Evolutionary conservation across 2,888 invertebrate genomes (phyloP), one percentile per base, ranked within the genome.

Genomic region (Callyntrura guangdongensis): DNA sequence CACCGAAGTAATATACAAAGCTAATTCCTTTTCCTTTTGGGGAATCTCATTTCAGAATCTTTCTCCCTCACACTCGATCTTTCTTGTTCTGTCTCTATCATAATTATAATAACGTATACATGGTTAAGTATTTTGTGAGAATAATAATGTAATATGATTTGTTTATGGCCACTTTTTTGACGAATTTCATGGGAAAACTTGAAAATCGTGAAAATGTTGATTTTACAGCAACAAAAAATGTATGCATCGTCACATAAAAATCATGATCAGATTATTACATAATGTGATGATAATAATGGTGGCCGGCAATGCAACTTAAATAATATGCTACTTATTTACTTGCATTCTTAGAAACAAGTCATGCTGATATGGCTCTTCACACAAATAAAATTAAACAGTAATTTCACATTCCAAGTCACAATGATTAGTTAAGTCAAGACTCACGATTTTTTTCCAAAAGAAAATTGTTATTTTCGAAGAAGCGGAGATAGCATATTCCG

Each of bases 291-390:
- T 77, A 25, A 77, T 49, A 47, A 77, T 77, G 59, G 59, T 59
- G 36, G 56, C 59, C 59, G n/a, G n/a, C n/a, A n/a, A n/a, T 0
- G 12, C 81, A 59, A 36, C 59, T 81, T 59, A 59, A 36, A 56
- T 81, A 59, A 20, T 49, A 5, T 49, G 2, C 36, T 36, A 59
- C 17, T 17, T n/a, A 81, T 36, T 81, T 59, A 56, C 27, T 59
- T 79, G 0, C n/a, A 27, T 59, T 77, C 49, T 59, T 12, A 22
- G 79, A 69, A 89, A 74, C 89, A 83, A 89, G 89, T 89, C 89
- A 89, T 89, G 89, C 83, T 77, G 89, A 81, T 86, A 53, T 61
- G 82, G 83, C 83, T 87, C 82, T 77, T 89, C 56, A 64, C 53
- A 84, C 84, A 89, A 84, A 89, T 67, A 84, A 82, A 69, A 69